These are phyloP conservation scores for Athalia rosae DNA, from an alignment of 2,888 invertebrate genomes.

Conservation along the genomic window DNA sequence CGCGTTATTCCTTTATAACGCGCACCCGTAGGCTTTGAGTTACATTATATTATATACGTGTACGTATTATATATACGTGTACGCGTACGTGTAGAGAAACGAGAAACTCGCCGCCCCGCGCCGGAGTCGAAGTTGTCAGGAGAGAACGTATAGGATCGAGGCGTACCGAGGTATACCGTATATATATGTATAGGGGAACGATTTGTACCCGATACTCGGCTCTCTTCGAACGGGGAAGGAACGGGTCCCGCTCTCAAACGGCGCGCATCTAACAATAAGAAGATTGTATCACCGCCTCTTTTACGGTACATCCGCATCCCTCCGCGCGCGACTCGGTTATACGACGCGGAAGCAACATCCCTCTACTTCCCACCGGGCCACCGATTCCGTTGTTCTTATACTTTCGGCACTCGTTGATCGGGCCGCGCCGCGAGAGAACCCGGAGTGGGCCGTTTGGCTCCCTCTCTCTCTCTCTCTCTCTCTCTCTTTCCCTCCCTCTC, in stretches of 20 bases:
- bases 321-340: conserved; percentile 14
- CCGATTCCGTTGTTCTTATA: conserved; percentile 42
- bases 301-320: conserved; percentile 40
- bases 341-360: conserved; percentile 32
- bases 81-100: background rate
- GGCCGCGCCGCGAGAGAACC: conserved; percentile 6
- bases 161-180: background rate
- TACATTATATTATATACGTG: too few species aligned
- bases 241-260: conserved; percentile 18
- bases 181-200: conserved; percentile 7
- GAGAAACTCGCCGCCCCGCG: background rate
- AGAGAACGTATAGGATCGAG: too few species aligned
- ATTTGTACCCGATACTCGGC: conserved; percentile 11
- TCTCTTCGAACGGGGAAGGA: background rate
- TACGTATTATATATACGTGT: too few species aligned
- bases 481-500: too few species aligned
- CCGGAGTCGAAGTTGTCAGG: conserved; percentile 22
- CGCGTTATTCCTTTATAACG: background rate
- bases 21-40: too few species aligned
- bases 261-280: conserved; percentile 30
- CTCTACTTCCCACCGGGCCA: conserved; percentile 21
- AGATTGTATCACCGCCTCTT: conserved; percentile 38
- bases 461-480: background rate
- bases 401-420: conserved; percentile 41
- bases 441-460: conserved; percentile 41